Base-by-base conservation (phyloP, 2,797 vertebrate species). In the Sorex maritimensis region DNA sequence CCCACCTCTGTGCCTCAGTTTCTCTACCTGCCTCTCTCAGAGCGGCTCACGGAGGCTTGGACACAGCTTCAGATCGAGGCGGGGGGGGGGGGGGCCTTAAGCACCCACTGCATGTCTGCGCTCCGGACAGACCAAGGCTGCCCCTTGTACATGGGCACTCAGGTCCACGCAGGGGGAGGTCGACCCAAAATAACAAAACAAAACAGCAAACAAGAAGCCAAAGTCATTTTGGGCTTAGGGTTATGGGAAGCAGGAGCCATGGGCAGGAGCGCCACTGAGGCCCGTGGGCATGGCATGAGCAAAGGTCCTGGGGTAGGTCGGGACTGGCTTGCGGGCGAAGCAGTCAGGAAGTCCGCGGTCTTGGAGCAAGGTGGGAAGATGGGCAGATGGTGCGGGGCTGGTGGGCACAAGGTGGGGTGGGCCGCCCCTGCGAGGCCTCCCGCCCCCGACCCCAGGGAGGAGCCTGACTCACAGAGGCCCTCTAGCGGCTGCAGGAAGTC, bases 291-390 rank as follows among this genome's bases (percentile, higher is more conserved):
- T 21, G 12, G 78, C 77, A 28, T 0, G 7, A 92, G 94, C 86
- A 88, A 94, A 95, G 88, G 91, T 30, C 91, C 95, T 94, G 85
- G n/a, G 79, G 94, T 75, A 95, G 74, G n/a, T 26, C 28, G 0
- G 12, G 24, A 71, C 44, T 63, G 52, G 41, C 0, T 0, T 17
- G 41, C 17, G 11, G 19, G 68, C 34, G 83, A 82, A 19, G 5
- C 30, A 24, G 14, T 0, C 0, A 74, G 77, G 84, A 74, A 85
- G 46, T 34, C 58, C 0, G 0, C 2, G 52, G 3, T 15, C 78
- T 71, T 41, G 74, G 19, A 81, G 78, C n/a, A 23, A 65, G 71
- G 44, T 5, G 17, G 52, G 52, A 55, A 55, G 52, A 55, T 55
- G 14, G 49, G 17, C 21, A 26, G 38, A 6, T 7, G 1, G 3